Evolutionary conservation across 2,113 vertebrate genomes (phyloP).

Genomic region (Podarcis raffonei): DNA sequence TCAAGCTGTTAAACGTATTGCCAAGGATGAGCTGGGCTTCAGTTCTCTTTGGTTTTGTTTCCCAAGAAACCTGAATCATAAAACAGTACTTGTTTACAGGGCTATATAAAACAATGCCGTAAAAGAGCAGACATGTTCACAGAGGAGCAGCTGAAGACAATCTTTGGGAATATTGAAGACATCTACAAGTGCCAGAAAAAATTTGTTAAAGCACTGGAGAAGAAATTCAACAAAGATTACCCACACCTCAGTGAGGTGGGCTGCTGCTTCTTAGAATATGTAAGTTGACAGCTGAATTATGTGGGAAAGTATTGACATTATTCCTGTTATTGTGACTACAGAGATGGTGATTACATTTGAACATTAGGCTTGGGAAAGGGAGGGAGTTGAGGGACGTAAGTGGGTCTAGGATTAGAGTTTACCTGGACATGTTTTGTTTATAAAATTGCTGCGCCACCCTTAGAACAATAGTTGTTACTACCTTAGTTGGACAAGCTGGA

Average conservation of each 20-base stretch:
- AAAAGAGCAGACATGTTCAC: conserved; percentile 94
- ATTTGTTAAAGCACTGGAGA: conserved; percentile 91
- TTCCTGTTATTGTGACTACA: no score
- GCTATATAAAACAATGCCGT: conserved; percentile 95
- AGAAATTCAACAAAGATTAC: conserved; percentile 89
- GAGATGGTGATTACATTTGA: neutral
- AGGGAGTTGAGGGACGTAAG: neutral
- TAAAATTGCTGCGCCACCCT: neutral
- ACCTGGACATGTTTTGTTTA: neutral
- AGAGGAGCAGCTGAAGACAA: conserved; percentile 90
- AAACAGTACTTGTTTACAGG: conserved; percentile 72
- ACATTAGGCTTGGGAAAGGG: neutral
- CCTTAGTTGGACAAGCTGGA: neutral
- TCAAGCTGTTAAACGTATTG: neutral
- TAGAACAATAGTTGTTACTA: neutral
- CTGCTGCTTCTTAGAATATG: conserved; percentile 94
- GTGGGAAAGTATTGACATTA: neutral
- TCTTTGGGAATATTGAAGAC: conserved; percentile 94
- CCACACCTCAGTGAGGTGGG: conserved; percentile 94
- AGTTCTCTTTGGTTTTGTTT: neutral
- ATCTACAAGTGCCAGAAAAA: conserved; percentile 95
- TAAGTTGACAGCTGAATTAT: conserved; percentile 70
- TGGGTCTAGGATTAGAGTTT: neutral
- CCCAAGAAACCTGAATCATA: neutral
- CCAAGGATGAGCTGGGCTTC: neutral